These are phyloP conservation scores for Caenorhabditis afra DNA, from an alignment of 2,888 invertebrate genomes.

Conservation along the genomic window DNA sequence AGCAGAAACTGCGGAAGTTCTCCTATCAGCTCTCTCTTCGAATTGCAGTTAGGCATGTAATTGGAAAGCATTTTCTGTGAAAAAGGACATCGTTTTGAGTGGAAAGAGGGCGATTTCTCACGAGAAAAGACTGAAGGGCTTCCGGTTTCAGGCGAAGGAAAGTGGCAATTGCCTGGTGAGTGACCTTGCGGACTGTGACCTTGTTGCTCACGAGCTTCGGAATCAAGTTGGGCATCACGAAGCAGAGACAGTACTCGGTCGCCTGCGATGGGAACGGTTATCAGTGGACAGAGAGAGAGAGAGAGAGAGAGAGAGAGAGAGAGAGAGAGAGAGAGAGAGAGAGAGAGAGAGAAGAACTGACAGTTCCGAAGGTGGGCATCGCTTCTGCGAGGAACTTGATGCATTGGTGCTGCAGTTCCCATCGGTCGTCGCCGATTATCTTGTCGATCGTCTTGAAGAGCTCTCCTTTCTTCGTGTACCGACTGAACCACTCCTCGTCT, in stretches of 20 bases:
- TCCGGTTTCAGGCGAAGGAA: conserved; percentile 79
- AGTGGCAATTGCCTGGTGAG: conserved; percentile 82
- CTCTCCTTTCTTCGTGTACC: conserved; percentile 68
- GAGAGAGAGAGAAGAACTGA: conserved; percentile 66
- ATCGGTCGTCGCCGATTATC: conserved; percentile 81
- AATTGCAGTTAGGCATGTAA: conserved; percentile 39
- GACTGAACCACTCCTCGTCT: conserved; percentile 68
- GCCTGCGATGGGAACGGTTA: conserved; percentile 69
- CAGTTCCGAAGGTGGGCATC: conserved; percentile 80
- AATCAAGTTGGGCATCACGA: conserved; percentile 81
- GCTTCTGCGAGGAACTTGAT: conserved; percentile 79
- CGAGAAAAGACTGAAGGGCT: conserved; percentile 81
- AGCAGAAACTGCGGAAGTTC: conserved; percentile 82
- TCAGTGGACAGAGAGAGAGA: no score
- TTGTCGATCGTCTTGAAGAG: conserved; percentile 79
- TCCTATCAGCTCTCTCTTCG: conserved; percentile 78
- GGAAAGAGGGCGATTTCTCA: no score
- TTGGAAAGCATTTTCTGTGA: conserved; percentile 79
- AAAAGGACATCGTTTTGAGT: conserved; percentile 64
- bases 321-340: no score
- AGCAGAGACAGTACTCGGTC: conserved; percentile 80
- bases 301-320: no score
- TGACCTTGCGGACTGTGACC: conserved; percentile 79
- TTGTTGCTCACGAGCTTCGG: conserved; percentile 78
- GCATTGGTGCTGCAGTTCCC: conserved; percentile 82